phyloP scores from a whole-genome alignment of 1,140 invertebrate species.

The Drosophila aff. region DNA sequence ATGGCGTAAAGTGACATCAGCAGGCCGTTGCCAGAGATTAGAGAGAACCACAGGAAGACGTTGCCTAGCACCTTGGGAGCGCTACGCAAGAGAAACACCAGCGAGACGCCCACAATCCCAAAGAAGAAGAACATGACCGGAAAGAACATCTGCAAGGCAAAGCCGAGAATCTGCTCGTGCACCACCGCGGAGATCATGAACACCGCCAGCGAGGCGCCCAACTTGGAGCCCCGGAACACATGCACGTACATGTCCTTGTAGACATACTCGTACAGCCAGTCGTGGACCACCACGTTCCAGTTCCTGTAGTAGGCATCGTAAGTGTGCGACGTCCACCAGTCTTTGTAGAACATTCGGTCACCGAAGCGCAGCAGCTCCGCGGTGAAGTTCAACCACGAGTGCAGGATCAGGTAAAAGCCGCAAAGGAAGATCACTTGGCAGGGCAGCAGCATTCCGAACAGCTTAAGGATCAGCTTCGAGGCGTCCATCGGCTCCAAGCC shows the following conservation, averaged over 20 bases:
- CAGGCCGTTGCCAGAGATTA: conserved; percentile 92
- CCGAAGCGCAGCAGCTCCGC: conserved; percentile 95
- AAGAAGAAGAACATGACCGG: conserved; percentile 93
- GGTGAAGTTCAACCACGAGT: conserved; percentile 95
- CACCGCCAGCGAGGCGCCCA: conserved; percentile 86
- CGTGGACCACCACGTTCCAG: conserved; percentile 97
- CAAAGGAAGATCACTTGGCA: conserved; percentile 90
- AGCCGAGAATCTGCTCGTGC: conserved; percentile 94
- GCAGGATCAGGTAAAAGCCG: conserved; percentile 94
- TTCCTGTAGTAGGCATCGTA: conserved; percentile 94
- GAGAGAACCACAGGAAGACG: conserved; percentile 91
- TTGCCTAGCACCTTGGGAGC: conserved; percentile 88
- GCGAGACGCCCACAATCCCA: conserved; percentile 86
- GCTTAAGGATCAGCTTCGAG: conserved; percentile 87
- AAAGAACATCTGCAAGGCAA: conserved; percentile 93
- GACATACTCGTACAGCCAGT: conserved; percentile 97
- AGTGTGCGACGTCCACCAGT: conserved; percentile 97
- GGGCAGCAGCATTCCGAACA: conserved; percentile 91
- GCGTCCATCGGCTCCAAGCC: conserved; percentile 86
- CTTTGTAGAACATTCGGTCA: conserved; percentile 95
- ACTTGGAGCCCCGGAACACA: conserved; percentile 86
- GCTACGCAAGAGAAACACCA: conserved; percentile 87
- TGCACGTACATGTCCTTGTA: conserved; percentile 93
- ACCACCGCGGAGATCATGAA: conserved; percentile 90
- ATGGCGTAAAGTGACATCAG: conserved; percentile 92